Percentiles rank a stretch among this genome's conserved stretches.
Conservation (phyloP, 2,797 vertebrate species). For the Chaetodon trifasciatus region DNA sequence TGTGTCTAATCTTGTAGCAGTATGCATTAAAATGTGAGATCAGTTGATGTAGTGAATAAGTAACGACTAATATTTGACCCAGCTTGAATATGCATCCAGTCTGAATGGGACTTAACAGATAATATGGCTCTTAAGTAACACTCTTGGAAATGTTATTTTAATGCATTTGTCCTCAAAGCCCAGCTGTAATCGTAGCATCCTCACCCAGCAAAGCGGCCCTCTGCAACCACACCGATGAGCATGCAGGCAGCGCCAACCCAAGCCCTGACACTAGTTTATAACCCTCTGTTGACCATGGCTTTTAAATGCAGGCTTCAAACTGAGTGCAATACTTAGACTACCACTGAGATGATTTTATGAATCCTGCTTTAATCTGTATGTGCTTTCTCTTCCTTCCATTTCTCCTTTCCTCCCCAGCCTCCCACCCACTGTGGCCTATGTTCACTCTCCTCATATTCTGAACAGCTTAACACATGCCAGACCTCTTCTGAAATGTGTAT, state of each 20-base stretch:
- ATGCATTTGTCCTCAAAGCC: constrained; percentile 83
- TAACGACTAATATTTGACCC: background rate
- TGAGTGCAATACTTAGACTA: constrained; percentile 5
- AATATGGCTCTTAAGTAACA: background rate
- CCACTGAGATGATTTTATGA: constrained; percentile 11
- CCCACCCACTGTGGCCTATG: constrained; percentile 44
- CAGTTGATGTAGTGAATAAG: no score
- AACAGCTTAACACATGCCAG: constrained; percentile 72
- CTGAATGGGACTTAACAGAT: background rate
- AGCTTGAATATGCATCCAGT: background rate
- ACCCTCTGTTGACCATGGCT: constrained; percentile 30
- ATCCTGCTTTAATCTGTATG: constrained; percentile 10
- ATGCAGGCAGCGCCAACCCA: background rate
- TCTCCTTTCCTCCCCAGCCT: constrained; percentile 38
- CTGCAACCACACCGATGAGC: background rate
- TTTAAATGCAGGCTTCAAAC: constrained; percentile 16
- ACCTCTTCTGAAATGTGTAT: constrained; percentile 55
- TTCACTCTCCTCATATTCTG: constrained; percentile 50
- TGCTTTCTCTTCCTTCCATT: constrained; percentile 39
- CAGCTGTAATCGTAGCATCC: constrained; percentile 15
- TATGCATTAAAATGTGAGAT: background rate
- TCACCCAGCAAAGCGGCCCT: constrained; percentile 3
- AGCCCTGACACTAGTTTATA: constrained; percentile 13
- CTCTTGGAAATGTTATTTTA: background rate
- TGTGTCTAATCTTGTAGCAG: background rate